A percentile compares a stretch with the other conserved stretches of the same genome.
Evolutionary conservation across 2,797 vertebrate species (phyloP).

Genomic region (Coendou prehensilis): DNA sequence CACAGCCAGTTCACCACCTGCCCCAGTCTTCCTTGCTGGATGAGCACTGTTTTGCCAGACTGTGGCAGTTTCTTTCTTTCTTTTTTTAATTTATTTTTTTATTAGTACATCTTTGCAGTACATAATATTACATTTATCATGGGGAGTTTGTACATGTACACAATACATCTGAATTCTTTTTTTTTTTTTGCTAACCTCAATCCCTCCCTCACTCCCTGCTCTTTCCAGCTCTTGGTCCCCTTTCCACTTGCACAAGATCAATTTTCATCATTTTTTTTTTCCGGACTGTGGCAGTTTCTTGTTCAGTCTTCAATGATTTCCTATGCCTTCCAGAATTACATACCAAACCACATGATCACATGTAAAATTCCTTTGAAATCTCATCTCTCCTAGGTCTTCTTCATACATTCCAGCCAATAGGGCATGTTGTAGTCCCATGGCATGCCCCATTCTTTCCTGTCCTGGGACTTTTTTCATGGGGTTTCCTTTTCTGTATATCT

Average conservation of each 20-base stretch:
- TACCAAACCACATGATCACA: background rate
- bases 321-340: constrained; percentile 24
- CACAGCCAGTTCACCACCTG: fast-evolving
- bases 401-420: background rate
- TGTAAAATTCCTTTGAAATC: constrained; percentile 34
- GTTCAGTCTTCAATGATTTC: background rate
- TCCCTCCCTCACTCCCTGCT: too few relatives aligned
- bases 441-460: background rate
- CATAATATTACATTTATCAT: too few relatives aligned
- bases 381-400: background rate
- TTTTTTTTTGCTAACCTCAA: too few relatives aligned
- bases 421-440: background rate
- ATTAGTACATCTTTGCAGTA: too few relatives aligned
- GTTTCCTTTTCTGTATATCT: constrained; percentile 23
- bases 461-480: background rate
- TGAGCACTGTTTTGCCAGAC: background rate
- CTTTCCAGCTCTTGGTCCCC: too few relatives aligned
- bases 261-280: background rate
- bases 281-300: background rate
- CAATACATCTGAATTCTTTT: too few relatives aligned
- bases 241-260: too few relatives aligned
- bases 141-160: too few relatives aligned
- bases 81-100: too few relatives aligned
- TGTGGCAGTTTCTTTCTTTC: background rate
- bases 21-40: background rate